Conservation (phyloP, 1,140 invertebrate species). For the Pemphigus obesinymphae region DNA sequence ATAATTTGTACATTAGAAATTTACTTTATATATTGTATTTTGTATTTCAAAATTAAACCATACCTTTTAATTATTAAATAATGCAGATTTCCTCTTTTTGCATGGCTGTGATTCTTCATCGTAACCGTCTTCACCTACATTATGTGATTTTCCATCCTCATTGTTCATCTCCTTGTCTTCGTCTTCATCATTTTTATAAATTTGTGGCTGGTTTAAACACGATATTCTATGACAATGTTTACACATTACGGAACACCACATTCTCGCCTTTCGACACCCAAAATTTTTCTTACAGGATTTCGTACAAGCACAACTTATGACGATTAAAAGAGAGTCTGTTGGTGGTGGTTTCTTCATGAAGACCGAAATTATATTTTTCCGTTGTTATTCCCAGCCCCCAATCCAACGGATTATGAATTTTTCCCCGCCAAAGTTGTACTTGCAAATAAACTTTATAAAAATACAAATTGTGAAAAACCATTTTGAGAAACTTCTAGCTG, state of each 20-base stretch:
- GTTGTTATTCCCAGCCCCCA: not conserved
- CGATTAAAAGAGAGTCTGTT: not conserved
- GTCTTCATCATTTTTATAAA: not conserved
- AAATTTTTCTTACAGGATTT: not conserved
- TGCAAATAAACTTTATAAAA: too few relatives aligned
- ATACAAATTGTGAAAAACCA: too few relatives aligned
- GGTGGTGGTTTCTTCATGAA: not conserved
- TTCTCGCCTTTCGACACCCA: not conserved
- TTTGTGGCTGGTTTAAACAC: not conserved
- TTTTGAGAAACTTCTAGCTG: too few relatives aligned
- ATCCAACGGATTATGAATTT: not conserved
- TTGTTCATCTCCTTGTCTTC: not conserved
- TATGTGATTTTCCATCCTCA: not conserved
- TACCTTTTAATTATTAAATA: not conserved
- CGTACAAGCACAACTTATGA: not conserved
- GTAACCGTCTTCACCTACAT: not conserved
- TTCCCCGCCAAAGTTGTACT: too few relatives aligned
- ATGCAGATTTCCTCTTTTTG: not conserved
- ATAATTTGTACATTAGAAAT: too few relatives aligned
- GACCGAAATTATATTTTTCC: not conserved
- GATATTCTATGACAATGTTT: not conserved
- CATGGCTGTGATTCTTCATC: not conserved
- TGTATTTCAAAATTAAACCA: not conserved
- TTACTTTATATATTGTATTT: too few relatives aligned
- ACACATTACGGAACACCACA: not conserved